Evolutionary conservation across 2,888 invertebrate genomes (phyloP), one percentile per base, ranked within the genome.

Genomic region (Eupithecia subumbrata): DNA sequence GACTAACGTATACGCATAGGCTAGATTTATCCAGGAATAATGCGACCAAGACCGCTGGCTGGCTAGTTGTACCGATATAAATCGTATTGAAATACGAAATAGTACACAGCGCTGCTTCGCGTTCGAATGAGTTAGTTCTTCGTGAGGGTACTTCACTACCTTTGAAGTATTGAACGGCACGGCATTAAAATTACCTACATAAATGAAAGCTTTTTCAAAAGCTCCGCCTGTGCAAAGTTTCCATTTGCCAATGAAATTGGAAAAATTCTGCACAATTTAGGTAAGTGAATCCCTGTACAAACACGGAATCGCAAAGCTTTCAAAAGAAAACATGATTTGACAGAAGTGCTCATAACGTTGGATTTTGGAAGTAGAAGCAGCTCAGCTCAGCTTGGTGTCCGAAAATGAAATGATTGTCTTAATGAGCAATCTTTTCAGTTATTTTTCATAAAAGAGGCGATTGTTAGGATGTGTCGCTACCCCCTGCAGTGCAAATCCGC

Each of bases 401-500:
- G 63, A 63, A 30, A 63, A 63, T 11, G 11, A 16, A 56, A 56
- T n/a, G 0, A 22, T 12, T 22, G 30, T 22, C 18, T 8, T 34
- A 64, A 52, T 22, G 52, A 56, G 52, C 4, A n/a, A 52, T 16
- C 16, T 34, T 64, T 18, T 18, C 64, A 34, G 9, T 64, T 8
- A 34, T 64, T 64, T 18, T 16, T 5, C 9, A 14, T 60, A 25
- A 60, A 25, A 25, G 14, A 14, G 5, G 5, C 22, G 60, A n/a
- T 22, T 18, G 18, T 22, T 9, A 25, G 0, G 37, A 16, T 11
- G 11, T 37, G 37, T n/a, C 66, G 66, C 18, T n/a, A 9, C n/a
- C 8, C 66, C 37, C 66, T 43, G 63, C 48, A 25, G 63, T 69
- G 73, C 63, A 64, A 63, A 69, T 63, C 48, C 69, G 64, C 48